Base-by-base conservation (phyloP, 2,797 vertebrate genomes). In the Hypotaenidia okinawae region DNA sequence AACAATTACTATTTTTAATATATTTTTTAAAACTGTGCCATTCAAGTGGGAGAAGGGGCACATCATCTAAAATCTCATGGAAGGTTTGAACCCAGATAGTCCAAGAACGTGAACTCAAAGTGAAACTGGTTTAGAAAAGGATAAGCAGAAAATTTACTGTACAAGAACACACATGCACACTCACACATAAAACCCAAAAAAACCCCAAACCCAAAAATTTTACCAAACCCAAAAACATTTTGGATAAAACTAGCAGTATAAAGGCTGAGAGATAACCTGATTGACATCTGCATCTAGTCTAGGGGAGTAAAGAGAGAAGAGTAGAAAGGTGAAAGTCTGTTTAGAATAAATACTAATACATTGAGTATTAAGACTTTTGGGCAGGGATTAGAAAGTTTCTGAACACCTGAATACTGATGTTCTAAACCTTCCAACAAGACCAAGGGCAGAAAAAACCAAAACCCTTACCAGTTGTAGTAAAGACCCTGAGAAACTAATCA, bases 381-480 rank as follows among this genome's bases (percentile, higher is more conserved):
- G 18, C 5, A 41, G n/a, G 21, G 84, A 81, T 47, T 52, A 51
- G 35, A 64, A 93, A 19, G 39, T 39, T 75, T 76, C 35, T 69
- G 55, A 79, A 54, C 41, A 62, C 27, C 5, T 2, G 4, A 57
- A 28, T 19, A 39, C 18, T 49, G 51, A 78, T 5, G 16, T 75
- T 75, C 39, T 62, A 68, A 78, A 52, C 1, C 19, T 86, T 84
- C 16, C 35, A 70, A 30, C 5, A 74, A 16, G 39, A 30, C 4
- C 57, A 89, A 47, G 17, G 16, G 27, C 11, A 86, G 15, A 19
- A 85, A 51, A 62, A 33, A 51, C 19, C 23, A 27, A 27, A 33
- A 0, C 2, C 1, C 4, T 43, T 30, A 25, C 2, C 4, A 19
- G 9, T 51, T 85, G 73, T 64, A 69, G 70, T 35, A 66, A 2